phyloP scores from a whole-genome alignment of 1,140 invertebrate species.

The Heterodera schachtii region DNA sequence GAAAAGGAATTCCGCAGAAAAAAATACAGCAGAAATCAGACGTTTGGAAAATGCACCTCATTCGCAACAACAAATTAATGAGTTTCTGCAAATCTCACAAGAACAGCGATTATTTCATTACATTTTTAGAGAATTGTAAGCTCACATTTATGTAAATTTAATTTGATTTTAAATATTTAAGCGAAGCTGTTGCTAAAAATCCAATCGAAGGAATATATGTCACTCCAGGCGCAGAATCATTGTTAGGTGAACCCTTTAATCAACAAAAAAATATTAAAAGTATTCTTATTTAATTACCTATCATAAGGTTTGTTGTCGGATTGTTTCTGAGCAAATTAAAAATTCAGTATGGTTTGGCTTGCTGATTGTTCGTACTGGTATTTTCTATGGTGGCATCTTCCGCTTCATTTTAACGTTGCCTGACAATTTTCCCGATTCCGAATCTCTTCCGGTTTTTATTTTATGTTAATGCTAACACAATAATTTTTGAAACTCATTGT shows the following conservation, averaged over 20 bases:
- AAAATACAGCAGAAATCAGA: not conserved
- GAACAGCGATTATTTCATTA: conserved; percentile 23
- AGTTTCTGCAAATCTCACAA: not conserved
- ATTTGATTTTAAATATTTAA: not conserved
- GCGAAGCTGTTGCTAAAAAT: conserved; percentile 31
- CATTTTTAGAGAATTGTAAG: conserved; percentile 19
- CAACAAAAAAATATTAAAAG: too few relatives aligned
- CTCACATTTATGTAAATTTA: not conserved
- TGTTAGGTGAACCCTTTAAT: conserved; percentile 1
- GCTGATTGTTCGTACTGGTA: conserved; percentile 28
- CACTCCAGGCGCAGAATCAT: conserved; percentile 20
- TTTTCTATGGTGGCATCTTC: conserved; percentile 33
- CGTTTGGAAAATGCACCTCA: not conserved
- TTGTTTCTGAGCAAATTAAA: too few relatives aligned
- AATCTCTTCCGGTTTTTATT: conserved; percentile 17
- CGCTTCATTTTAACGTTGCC: conserved; percentile 32
- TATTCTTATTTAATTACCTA: too few relatives aligned
- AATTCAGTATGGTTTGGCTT: conserved; percentile 27
- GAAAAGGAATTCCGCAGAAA: not conserved
- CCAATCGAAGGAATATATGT: conserved; percentile 33
- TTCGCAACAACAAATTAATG: not conserved
- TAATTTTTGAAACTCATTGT: too few relatives aligned
- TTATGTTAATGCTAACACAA: not conserved
- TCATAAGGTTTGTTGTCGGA: too few relatives aligned
- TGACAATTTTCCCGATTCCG: conserved; percentile 28